Base-by-base conservation (phyloP, 2,888 invertebrate species). In the Aproaerema taeniolella region DNA sequence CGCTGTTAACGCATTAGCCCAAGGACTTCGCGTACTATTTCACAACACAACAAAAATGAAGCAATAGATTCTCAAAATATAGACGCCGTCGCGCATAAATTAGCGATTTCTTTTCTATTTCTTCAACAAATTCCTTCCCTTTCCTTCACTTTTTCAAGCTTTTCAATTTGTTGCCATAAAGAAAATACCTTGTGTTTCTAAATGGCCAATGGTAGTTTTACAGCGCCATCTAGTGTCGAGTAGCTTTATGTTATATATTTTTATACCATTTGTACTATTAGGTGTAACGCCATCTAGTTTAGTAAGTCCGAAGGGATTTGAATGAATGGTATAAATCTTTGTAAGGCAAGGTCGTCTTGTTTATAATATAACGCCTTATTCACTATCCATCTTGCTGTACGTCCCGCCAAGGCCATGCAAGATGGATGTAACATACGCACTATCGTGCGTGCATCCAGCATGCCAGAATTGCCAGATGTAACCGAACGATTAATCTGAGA, bases 11-110 rank as follows among this genome's bases (percentile, higher is more conserved):
- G 50, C 52, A 61, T 49, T 58, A 61, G 56, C 63, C 61, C 71
- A 77, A 75, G 72, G 70, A 61, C 69, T 62, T 56, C 51, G 48
- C 58, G 66, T 67, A 67, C 58, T 70, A 55, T 76, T 75, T 69
- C 67, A 67, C 67, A 76, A 78, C 66, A 63, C 54, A 63, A 63
- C 67, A 64, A 66, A 71, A 73, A 58, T 70, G 75, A 69, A 60
- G 66, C 69, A 77, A 79, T 74, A 67, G 64, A 69, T 76, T 75
- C 72, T 68, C 76, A 80, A 83, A 82, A 74, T 79, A 78, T 76
- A 80, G 81, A 82, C 77, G 80, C 79, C 70, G 83, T 82, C 75
- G 73, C 66, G 73, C 73, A 78, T 76, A 78, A 70, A 77, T 79
- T 79, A 77, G 67, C 56, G 67, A 79, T 71, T 82, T 80, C 76